Base-by-base conservation (phyloP, 1,140 invertebrate genomes). In the Halesus radiatus region DNA sequence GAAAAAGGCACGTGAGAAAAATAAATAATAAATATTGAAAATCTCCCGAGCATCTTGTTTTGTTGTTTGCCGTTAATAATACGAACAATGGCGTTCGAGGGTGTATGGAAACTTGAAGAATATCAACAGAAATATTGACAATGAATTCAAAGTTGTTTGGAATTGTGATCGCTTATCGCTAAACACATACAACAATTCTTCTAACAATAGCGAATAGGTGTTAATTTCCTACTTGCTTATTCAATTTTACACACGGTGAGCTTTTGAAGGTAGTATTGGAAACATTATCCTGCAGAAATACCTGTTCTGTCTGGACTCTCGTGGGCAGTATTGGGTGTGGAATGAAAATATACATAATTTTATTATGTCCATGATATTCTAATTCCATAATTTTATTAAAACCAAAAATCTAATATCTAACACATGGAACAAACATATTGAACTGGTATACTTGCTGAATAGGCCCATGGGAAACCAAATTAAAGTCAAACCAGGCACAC, bases 221-320 rank as follows among this genome's bases (percentile, higher is more conserved):
- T 26, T 66, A 66, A 66, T 66, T 26, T 66, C 22, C 62, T 16
- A 26, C 62, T 66, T 66, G 62, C 16, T 66, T 29, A 29, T 66
- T 66, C 62, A 66, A 66, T 66, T 29, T 66, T 26, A 66, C 62
- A 66, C 22, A 66, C 16, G 23, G 23, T 32, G n/a, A 66, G 62
- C 26, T 66, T 66, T 66, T 5, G n/a, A 66, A 45, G 37, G 37
- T 45, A 32, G 62, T 60, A 22, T 60, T 16, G 56, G 20, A 23
- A 22, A 22, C 56, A 60, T 60, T 18, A 6, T 22, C 10, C 37
- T 13, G 37, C 37, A 45, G 37, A 13, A 45, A 45, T 45, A 45
- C 37, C 37, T 45, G 37, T 45, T 45, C 37, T 13, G 10, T 45
- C 32, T 32, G 32, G 3, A 32, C 32, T 32, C 7, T 32, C 37